phyloP scores from a whole-genome alignment of 1,140 invertebrate genomes.

The Atta colombica region DNA sequence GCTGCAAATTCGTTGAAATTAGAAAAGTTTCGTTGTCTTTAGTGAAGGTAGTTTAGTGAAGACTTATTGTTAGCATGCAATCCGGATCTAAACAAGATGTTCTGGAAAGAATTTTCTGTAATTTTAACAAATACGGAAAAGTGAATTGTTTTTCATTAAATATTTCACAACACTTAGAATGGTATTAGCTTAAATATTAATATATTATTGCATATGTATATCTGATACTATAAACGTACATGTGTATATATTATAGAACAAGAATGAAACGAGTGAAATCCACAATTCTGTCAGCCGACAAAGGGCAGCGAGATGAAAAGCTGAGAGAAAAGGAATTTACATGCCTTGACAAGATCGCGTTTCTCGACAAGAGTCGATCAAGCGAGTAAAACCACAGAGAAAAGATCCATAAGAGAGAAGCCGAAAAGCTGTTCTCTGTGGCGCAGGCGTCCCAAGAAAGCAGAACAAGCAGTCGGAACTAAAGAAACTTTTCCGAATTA shows the following conservation, averaged over 20 bases:
- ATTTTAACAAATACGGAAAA: background rate
- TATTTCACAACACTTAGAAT: background rate
- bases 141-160: background rate
- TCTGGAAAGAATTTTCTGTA: background rate
- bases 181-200: background rate
- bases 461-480: conserved; percentile 14
- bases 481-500: conserved; percentile 30
- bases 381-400: conserved; percentile 43
- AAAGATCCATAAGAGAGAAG: conserved; percentile 41
- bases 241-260: background rate
- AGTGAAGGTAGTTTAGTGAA: background rate
- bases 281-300: conserved; percentile 17
- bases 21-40: background rate
- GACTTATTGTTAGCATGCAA: background rate
- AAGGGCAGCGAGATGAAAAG: conserved; percentile 37
- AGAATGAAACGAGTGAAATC: conserved; percentile 20
- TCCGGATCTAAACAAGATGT: background rate
- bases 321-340: conserved; percentile 32
- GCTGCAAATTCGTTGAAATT: conserved; percentile 10
- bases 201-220: background rate
- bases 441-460: background rate
- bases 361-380: conserved; percentile 67
- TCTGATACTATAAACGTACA: background rate
- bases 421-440: conserved; percentile 68
- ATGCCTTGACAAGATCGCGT: conserved; percentile 64